phyloP scores from a whole-genome alignment of 2,113 vertebrate species.

The Oncorhynchus gorbuscha region DNA sequence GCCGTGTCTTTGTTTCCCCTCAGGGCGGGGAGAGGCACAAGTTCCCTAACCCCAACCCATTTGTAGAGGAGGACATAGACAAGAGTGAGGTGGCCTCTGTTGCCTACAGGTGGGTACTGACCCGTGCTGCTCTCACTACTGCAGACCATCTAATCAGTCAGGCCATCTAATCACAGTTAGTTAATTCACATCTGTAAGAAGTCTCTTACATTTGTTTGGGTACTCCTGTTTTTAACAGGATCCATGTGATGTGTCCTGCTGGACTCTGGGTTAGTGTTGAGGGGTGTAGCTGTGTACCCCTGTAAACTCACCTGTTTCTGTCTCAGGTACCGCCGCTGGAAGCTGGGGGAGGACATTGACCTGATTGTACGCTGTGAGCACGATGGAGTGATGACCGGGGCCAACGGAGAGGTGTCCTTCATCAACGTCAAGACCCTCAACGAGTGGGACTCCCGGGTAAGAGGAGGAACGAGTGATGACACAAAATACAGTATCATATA shows the following conservation, averaged over 20 bases:
- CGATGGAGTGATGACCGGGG: slow-evolving; percentile 95
- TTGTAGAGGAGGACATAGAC: slow-evolving; percentile 96
- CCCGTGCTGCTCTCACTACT: slow-evolving; percentile 21
- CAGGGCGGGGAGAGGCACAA: slow-evolving; percentile 92
- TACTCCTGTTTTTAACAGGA: neutral
- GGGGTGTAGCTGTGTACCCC: neutral
- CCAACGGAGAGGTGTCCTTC: slow-evolving; percentile 96
- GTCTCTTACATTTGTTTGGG: neutral
- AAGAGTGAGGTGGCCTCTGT: slow-evolving; percentile 97
- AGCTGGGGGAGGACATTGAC: slow-evolving; percentile 96
- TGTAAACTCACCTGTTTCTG: neutral
- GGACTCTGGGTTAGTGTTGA: neutral
- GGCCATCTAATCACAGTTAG: neutral
- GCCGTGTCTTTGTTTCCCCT: neutral
- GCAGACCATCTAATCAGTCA: neutral
- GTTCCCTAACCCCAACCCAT: slow-evolving; percentile 92
- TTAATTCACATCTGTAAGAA: neutral
- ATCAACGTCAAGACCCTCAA: slow-evolving; percentile 98
- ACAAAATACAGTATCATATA: too few relatives aligned
- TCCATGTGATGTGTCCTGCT: neutral
- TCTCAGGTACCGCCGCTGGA: slow-evolving; percentile 95
- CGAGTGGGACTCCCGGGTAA: slow-evolving; percentile 97
- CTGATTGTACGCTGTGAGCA: slow-evolving; percentile 97
- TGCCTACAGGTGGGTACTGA: slow-evolving; percentile 83
- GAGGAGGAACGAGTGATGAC: neutral